phyloP scores from a whole-genome alignment of 1,140 invertebrate genomes.

The Diorhabda sublineata region DNA sequence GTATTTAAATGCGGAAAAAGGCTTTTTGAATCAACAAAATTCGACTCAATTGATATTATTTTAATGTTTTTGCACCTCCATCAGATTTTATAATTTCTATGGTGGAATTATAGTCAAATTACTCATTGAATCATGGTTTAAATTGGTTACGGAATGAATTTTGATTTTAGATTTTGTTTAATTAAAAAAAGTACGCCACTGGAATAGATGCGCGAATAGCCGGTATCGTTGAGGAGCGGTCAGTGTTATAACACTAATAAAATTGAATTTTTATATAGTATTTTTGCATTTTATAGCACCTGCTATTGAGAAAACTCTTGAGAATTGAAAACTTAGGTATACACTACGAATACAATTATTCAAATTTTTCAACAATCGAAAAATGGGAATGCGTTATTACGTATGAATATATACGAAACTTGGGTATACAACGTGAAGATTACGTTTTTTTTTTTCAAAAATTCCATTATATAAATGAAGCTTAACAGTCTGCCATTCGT shows the following conservation, averaged over 20 bases:
- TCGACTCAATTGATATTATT: no score
- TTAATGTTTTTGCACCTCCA: no score
- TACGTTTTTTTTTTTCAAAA: background rate
- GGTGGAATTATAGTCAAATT: no score
- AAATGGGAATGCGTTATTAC: background rate
- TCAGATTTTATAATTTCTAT: no score
- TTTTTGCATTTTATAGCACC: constrained; percentile 39
- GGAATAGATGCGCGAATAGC: background rate
- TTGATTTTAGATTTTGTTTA: no score
- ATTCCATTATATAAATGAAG: no score
- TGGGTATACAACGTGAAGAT: background rate
- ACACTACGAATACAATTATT: background rate
- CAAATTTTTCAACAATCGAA: background rate
- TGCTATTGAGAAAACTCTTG: constrained; percentile 25
- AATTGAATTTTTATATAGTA: constrained; percentile 34
- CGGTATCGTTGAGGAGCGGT: constrained; percentile 21
- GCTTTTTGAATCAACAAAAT: no score
- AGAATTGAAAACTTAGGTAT: background rate
- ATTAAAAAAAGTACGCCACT: no score
- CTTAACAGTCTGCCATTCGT: no score
- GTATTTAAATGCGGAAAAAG: no score
- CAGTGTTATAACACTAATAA: constrained; percentile 30
- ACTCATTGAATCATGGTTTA: no score
- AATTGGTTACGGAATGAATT: no score
- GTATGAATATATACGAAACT: background rate